Evolutionary conservation across 2,797 vertebrate species (phyloP).

Genomic region (Melanotaenia boesemani): DNA sequence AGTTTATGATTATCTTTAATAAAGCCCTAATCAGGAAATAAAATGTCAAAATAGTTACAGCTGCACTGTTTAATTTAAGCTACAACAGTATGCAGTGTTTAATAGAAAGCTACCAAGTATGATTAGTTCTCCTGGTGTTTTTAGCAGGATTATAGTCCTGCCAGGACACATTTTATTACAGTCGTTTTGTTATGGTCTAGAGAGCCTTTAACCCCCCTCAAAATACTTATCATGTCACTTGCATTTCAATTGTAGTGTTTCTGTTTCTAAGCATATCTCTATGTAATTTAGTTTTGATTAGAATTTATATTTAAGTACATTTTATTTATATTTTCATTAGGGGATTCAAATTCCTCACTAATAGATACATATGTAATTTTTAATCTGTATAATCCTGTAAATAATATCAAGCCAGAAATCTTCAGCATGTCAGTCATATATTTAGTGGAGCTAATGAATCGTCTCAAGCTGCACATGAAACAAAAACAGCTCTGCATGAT

Average conservation of each 20-base stretch:
- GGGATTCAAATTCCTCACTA: neutral
- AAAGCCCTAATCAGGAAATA: slow-evolving; percentile 44
- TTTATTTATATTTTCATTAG: neutral
- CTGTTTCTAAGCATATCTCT: neutral
- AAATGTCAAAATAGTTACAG: slow-evolving; percentile 28
- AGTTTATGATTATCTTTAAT: slow-evolving; percentile 49
- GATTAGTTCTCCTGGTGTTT: slow-evolving; percentile 21
- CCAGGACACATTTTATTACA: slow-evolving; percentile 29
- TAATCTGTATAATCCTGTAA: neutral
- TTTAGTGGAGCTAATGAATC: slow-evolving; percentile 48
- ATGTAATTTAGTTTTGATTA: neutral
- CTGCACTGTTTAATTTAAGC: slow-evolving; percentile 21
- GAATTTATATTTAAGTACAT: neutral
- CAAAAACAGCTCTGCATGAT: slow-evolving; percentile 45
- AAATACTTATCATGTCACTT: slow-evolving; percentile 25
- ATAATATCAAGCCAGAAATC: neutral
- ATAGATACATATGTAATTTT: neutral
- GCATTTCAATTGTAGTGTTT: neutral
- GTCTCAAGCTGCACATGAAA: slow-evolving; percentile 56
- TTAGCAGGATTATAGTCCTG: slow-evolving; percentile 18
- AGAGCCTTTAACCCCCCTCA: neutral
- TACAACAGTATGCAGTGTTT: slow-evolving; percentile 12
- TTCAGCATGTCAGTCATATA: slow-evolving; percentile 34
- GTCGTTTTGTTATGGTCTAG: slow-evolving; percentile 8
- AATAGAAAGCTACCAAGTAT: slow-evolving; percentile 19